Evolutionary conservation across 2,797 vertebrate species (phyloP), one percentile per base, ranked within the genome.

Genomic region (Morus bassanus): DNA sequence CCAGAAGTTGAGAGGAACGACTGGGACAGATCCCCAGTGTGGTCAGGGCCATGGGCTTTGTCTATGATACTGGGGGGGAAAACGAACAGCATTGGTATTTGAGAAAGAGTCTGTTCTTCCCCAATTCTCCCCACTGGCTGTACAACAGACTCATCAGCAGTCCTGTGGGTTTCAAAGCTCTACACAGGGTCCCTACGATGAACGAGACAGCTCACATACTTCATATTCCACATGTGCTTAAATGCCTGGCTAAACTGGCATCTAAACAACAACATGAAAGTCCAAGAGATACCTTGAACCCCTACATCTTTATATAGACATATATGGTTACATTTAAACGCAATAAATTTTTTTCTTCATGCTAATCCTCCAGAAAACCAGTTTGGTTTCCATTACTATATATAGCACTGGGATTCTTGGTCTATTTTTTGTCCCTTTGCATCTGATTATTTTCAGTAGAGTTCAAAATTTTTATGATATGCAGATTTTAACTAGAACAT

Each of bases 371-470:
- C 69, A 89, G 75, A 85, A 95, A 95, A 92, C 82, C 76, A 94
- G 85, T 89, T 91, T 93, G 76, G 79, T 92, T 94, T 93, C 89
- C 85, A 89, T 86, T 78, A 65, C 93, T 92, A 75, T 89, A 88
- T 65, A 96, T 69, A 81, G 81, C 78, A 46, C 89, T 75, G 79
- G 54, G 84, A 88, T 78, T 88, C 86, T 78, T 53, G 39, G 75
- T 68, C 75, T 96, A 89, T 92, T 94, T 95, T 92, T 91, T 78
- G 81, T 85, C 72, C 84, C 64, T 95, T 95, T 95, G 93, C 81
- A 94, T 95, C 85, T 92, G 63, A 95, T 94, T 93, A 69, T 73
- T 94, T 95, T 96, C 93, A 97, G 63, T 18, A 78, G 73, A 92
- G 87, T 88, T 95, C 76, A 79, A 76, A 60, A 61, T 43, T 57